These are phyloP conservation scores for Molorchus minor DNA, from an alignment of 2,888 invertebrate species.

Conservation along the genomic window DNA sequence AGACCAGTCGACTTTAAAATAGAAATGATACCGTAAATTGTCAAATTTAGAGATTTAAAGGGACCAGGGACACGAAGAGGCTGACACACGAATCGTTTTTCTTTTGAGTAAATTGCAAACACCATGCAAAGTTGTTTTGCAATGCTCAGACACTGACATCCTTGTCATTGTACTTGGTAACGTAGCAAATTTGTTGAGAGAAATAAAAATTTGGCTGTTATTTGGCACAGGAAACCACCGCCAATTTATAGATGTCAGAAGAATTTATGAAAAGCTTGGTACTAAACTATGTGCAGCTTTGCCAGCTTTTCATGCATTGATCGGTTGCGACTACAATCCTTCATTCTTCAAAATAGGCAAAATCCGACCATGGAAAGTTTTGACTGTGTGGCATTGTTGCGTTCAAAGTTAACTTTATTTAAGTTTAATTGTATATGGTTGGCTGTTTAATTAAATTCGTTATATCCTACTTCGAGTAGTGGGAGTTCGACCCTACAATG, in stretches of 20 bases:
- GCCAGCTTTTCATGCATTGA: too few species aligned
- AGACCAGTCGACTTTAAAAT: too few species aligned
- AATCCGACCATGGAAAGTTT: slow-evolving; percentile 7
- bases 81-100: slow-evolving; percentile 33
- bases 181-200: slow-evolving; percentile 37
- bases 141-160: slow-evolving; percentile 42
- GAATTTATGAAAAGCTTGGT: slow-evolving; percentile 35
- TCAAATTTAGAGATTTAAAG: too few species aligned
- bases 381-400: too few species aligned
- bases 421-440: too few species aligned
- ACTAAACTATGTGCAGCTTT: too few species aligned
- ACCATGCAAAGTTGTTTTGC: slow-evolving; percentile 31
- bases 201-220: slow-evolving; percentile 37
- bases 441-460: too few species aligned
- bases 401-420: too few species aligned
- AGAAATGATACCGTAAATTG: too few species aligned
- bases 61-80: slow-evolving; percentile 40
- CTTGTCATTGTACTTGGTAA: slow-evolving; percentile 40
- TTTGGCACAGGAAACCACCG: slow-evolving; percentile 38
- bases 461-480: too few species aligned
- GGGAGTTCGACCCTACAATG: too few species aligned
- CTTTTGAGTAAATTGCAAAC: slow-evolving; percentile 19
- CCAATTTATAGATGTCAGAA: slow-evolving; percentile 37
- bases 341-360: slow-evolving; percentile 12
- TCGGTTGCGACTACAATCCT: slow-evolving; percentile 13